Evolutionary conservation across 2,888 invertebrate species (phyloP).

Genomic region (Eupithecia dodoneata): DNA sequence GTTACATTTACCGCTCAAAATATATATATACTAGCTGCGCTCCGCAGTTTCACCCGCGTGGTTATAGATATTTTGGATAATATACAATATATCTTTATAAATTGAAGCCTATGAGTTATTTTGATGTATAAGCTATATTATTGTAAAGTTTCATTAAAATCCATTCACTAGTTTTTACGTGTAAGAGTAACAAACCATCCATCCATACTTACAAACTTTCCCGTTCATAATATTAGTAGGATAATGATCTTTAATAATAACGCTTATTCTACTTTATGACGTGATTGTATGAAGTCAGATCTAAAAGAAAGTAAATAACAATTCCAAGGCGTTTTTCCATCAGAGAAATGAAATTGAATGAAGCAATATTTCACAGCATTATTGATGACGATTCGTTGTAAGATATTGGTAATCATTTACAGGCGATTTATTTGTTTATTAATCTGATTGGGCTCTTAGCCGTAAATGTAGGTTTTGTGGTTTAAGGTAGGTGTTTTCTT

Average conservation of each 20-base stretch:
- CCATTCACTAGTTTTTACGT: no score
- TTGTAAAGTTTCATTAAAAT: no score
- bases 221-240: no score
- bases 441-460: slow-evolving; percentile 44
- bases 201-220: no score
- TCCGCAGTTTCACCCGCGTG: no score
- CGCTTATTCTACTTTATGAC: background rate
- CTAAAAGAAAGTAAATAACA: background rate
- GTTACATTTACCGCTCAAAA: no score
- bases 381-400: slow-evolving; percentile 14
- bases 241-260: background rate
- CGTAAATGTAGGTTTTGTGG: background rate
- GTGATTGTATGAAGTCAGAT: background rate
- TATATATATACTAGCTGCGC: no score
- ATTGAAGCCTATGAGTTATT: no score
- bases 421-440: slow-evolving; percentile 50
- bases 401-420: slow-evolving; percentile 36
- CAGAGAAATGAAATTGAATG: slow-evolving; percentile 13
- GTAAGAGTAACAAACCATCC: no score
- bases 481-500: background rate
- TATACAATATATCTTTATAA: no score
- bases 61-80: no score
- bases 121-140: no score
- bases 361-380: slow-evolving; percentile 17
- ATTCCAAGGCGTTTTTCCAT: slow-evolving; percentile 5